phyloP scores from a whole-genome alignment of 2,113 vertebrate species.

The Pithys albifrons region DNA sequence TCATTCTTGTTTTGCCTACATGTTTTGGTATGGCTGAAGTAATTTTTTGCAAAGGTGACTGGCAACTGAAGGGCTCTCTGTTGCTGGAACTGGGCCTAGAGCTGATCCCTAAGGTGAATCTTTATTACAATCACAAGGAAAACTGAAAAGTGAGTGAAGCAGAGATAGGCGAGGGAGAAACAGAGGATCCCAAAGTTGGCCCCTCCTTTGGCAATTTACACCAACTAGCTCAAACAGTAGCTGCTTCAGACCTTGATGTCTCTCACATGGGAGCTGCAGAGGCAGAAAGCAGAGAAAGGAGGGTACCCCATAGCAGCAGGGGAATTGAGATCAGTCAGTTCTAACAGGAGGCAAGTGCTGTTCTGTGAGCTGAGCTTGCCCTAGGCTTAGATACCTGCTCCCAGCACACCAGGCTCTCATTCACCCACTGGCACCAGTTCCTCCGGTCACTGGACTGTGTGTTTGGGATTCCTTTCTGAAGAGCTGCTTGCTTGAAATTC shows the following conservation, averaged over 20 bases:
- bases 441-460: neutral
- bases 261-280: neutral
- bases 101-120: neutral
- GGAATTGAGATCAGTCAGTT: accelerated
- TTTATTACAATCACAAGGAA: neutral
- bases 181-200: neutral
- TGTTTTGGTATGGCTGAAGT: neutral
- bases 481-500: neutral
- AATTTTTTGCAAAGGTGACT: neutral
- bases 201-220: neutral
- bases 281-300: neutral
- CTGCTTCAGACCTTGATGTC: neutral
- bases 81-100: neutral
- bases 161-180: neutral
- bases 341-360: neutral
- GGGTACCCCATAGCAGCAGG: neutral
- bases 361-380: neutral
- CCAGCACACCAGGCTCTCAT: neutral
- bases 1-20: neutral
- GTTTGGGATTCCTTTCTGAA: neutral
- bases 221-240: accelerated
- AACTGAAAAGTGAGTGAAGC: neutral
- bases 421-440: neutral
- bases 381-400: accelerated
- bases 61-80: neutral